Evolutionary conservation across 2,113 vertebrate species (phyloP), one percentile per base, ranked within the genome.

Genomic region (Sinocyclocheilus maitianheensis): DNA sequence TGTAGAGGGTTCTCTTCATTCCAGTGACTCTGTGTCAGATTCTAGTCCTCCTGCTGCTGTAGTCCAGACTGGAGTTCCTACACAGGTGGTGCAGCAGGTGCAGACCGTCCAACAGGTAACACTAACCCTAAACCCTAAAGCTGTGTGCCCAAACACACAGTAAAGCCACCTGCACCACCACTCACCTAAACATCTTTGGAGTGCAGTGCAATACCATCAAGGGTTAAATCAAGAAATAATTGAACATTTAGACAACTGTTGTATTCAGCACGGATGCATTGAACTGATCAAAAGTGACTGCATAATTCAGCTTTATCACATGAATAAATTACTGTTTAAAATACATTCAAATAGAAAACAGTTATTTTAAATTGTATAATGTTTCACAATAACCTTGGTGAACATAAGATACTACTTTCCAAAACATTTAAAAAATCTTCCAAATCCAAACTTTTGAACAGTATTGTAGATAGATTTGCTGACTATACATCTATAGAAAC

Each of bases 51-150:
- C 96, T 84, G 94, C 97, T 81, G 93, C 96, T 3, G 95, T 95
- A 67, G 94, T 96, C 79, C 96, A 96, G 91, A 96, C 96, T 0
- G 96, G 95, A 62, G 97, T 97, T 83, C 97, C 97, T 13, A 97
- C 97, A 4, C 97, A 97, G 90, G 97, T 97, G 91, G 97, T 97
- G 67, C 97, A 97, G 90, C 96, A 97, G 90, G 96, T 97, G 62
- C 96, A 97, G 90, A 90, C 95, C 30, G 92, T 94, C 37, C 97
- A 97, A 90, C 97, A 97, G 97, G 97, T 98, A 87, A 22, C 26
- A 2, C 43, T 9, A 30, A 48, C 60, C 16, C 43, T n/a, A 40
- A 74, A 46, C 20, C 37, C 10, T 40, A 74, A 7, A 10, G 53
- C 11, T 37, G 24, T 11, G 40, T 5, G 12, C 18, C 13, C 83